Percentiles rank a stretch among this genome's conserved stretches.
Conservation (phyloP, 2,797 vertebrate genomes). For the Fistularia commersonii region DNA sequence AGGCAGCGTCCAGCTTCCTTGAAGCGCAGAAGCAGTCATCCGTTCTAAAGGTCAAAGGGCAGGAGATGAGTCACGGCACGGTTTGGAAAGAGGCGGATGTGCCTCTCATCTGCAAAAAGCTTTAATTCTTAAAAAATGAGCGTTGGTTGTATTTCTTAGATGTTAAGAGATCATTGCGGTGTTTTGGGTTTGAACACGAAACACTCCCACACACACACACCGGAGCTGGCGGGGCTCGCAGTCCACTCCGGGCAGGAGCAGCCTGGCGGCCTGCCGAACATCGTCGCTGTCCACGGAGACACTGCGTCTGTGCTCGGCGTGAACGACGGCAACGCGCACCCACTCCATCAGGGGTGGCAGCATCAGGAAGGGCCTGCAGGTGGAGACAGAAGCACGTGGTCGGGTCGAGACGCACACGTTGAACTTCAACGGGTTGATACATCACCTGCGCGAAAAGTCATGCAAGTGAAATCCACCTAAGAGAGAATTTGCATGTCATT, state of each 20-base stretch:
- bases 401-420: not conserved
- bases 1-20: constrained; percentile 91
- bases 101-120: constrained; percentile 12
- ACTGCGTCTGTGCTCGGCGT: constrained; percentile 92
- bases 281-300: constrained; percentile 98
- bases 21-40: constrained; percentile 97
- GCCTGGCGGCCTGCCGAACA: constrained; percentile 92
- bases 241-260: constrained; percentile 93
- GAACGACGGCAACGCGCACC: constrained; percentile 91
- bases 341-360: constrained; percentile 98
- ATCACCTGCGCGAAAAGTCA: too few species aligned
- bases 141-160: not conserved
- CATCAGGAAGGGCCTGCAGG: constrained; percentile 89
- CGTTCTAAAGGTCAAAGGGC: constrained; percentile 76
- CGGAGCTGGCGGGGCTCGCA: constrained; percentile 95
- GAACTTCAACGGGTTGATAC: too few species aligned
- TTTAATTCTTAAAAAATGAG: not conserved
- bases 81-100: not conserved
- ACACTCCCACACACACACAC: constrained; percentile 66
- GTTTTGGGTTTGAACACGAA: not conserved
- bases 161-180: too few species aligned
- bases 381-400: constrained; percentile 51
- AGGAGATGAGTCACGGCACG: constrained; percentile 25
- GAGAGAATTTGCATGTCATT: constrained; percentile 38
- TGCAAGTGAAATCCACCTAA: constrained; percentile 30